A percentile compares a stretch with the other conserved stretches of the same genome.
Conservation (phyloP, 1,140 invertebrate species). For the Leptinotarsa defecta region DNA sequence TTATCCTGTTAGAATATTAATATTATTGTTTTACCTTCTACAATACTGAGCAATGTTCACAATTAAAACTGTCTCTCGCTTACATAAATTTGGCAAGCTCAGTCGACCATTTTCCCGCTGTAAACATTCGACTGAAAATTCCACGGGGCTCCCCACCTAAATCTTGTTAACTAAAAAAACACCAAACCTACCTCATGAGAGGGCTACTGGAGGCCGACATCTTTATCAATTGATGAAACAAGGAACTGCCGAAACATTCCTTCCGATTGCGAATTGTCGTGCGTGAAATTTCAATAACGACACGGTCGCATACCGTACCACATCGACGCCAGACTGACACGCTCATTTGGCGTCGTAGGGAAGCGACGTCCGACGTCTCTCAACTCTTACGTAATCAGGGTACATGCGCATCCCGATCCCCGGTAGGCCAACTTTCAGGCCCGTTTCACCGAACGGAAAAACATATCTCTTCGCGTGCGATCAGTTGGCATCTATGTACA, state of each 20-base stretch:
- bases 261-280: background rate
- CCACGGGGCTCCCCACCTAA: no score
- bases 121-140: no score
- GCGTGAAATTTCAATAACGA: background rate
- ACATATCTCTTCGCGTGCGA: background rate
- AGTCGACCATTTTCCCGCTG: no score
- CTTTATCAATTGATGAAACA: background rate
- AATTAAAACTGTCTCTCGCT: no score
- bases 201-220: background rate
- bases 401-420: background rate
- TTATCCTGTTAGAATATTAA: no score
- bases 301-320: background rate
- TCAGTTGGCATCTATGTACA: no score
- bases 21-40: no score
- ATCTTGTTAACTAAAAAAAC: background rate
- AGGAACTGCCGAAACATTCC: background rate
- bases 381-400: constrained; percentile 13
- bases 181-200: background rate
- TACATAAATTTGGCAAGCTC: no score
- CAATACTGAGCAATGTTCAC: no score
- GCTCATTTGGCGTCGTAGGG: constrained; percentile 19
- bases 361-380: constrained; percentile 12
- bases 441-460: background rate
- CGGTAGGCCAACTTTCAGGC: background rate
- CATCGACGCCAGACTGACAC: constrained; percentile 22